Evolutionary conservation across 2,888 invertebrate genomes (phyloP).

Genomic region (Oeneis ivallda): DNA sequence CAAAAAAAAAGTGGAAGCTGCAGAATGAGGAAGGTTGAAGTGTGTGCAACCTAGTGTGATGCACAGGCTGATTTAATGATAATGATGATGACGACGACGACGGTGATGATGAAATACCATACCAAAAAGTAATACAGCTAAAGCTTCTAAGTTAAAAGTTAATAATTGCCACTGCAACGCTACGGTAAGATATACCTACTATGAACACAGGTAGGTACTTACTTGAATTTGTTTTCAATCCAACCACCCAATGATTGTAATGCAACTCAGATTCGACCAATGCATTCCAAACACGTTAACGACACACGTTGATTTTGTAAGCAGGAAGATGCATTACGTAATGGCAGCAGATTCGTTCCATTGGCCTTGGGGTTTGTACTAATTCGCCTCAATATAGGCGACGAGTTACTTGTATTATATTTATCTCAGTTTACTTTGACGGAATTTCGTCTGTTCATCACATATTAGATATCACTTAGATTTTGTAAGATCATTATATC

Average conservation of each 20-base stretch:
- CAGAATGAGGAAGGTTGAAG: too few species aligned
- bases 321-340: constrained; percentile 29
- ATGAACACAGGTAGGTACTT: not conserved
- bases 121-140: too few species aligned
- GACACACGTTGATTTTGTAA: constrained; percentile 32
- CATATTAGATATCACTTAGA: too few species aligned
- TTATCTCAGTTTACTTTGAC: too few species aligned
- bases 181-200: not conserved
- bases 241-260: constrained; percentile 25
- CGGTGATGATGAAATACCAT: too few species aligned
- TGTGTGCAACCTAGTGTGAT: too few species aligned
- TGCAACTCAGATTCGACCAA: constrained; percentile 30
- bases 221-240: constrained; percentile 8
- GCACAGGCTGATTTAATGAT: too few species aligned
- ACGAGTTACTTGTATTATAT: not conserved
- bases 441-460: too few species aligned
- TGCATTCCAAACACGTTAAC: constrained; percentile 37
- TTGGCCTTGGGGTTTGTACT: constrained; percentile 20
- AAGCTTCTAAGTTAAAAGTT: too few species aligned
- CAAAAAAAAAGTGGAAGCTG: too few species aligned
- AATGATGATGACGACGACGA: too few species aligned
- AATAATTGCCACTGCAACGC: not conserved
- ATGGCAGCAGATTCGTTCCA: constrained; percentile 14
- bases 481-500: too few species aligned
- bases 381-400: constrained; percentile 8